Conservation (phyloP, 2,113 vertebrate species). For the Daboia siamensis region DNA sequence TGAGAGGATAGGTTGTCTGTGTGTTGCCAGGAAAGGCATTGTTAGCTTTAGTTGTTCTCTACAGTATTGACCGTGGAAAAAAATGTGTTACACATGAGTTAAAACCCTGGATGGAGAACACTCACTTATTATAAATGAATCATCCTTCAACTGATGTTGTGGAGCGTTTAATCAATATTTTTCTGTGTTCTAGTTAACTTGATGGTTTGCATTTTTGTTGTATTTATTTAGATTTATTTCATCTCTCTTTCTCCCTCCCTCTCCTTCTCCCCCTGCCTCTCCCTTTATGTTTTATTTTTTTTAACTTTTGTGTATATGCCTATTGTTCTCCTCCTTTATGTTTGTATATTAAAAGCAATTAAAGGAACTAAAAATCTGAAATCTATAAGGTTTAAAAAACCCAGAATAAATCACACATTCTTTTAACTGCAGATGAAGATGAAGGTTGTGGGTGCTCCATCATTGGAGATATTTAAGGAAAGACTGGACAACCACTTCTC, state of each 20-base stretch:
- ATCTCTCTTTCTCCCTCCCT: background rate
- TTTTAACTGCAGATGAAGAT: background rate
- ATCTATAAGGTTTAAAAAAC: background rate
- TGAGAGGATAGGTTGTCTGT: background rate
- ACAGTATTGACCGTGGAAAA: background rate
- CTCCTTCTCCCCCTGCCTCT: too few relatives aligned
- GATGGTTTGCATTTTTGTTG: background rate
- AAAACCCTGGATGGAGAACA: background rate
- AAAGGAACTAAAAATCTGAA: background rate
- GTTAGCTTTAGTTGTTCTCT: background rate
- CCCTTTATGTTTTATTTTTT: background rate
- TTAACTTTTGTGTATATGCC: background rate
- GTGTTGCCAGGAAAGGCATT: background rate
- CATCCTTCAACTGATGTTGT: background rate
- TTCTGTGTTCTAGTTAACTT: background rate
- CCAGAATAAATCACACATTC: background rate
- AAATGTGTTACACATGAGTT: background rate
- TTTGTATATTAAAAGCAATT: background rate
- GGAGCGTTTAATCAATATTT: background rate
- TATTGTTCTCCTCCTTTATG: background rate
- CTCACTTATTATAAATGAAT: background rate
- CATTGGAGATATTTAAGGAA: background rate
- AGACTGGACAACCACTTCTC: background rate
- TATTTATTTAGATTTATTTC: background rate
- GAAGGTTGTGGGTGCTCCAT: background rate